These are phyloP conservation scores for Carpatolechia fugitivella DNA, from an alignment of 2,888 invertebrate species.

Conservation along the genomic window DNA sequence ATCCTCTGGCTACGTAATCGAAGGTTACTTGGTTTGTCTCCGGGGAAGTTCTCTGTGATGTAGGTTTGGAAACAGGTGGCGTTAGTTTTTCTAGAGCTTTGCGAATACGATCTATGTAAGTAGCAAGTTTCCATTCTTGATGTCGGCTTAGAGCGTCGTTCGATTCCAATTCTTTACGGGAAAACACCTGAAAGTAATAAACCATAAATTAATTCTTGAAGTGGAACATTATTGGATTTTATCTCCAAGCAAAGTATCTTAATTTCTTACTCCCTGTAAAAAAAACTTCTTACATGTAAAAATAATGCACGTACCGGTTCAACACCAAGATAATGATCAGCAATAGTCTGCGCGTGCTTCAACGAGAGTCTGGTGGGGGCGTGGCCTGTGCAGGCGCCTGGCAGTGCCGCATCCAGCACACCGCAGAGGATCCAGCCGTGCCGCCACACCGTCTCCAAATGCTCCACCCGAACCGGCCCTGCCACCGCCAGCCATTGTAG, in stretches of 20 bases:
- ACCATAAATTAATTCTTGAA: not conserved
- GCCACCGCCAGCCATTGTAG: slow-evolving; percentile 66
- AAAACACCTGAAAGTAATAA: slow-evolving; percentile 73
- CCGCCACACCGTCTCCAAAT: slow-evolving; percentile 77
- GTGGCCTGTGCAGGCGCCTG: slow-evolving; percentile 81
- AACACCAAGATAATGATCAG: slow-evolving; percentile 80
- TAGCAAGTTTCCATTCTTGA: slow-evolving; percentile 78
- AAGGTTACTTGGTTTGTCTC: slow-evolving; percentile 63
- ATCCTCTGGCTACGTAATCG: slow-evolving; percentile 80
- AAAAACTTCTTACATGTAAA: too few relatives aligned
- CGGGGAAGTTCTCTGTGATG: slow-evolving; percentile 55
- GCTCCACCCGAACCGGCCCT: slow-evolving; percentile 60
- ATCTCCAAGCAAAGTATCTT: too few relatives aligned
- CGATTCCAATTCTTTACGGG: slow-evolving; percentile 75
- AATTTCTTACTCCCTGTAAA: too few relatives aligned
- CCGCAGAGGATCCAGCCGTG: slow-evolving; percentile 81
- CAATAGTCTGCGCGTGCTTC: slow-evolving; percentile 79
- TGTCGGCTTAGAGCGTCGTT: slow-evolving; percentile 67
- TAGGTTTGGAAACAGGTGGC: slow-evolving; percentile 59
- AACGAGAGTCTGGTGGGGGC: slow-evolving; percentile 66
- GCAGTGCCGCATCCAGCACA: slow-evolving; percentile 77
- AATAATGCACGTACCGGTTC: slow-evolving; percentile 79
- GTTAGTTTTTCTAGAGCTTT: slow-evolving; percentile 62
- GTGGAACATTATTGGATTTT: too few relatives aligned
- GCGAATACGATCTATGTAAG: slow-evolving; percentile 74